phyloP scores from a whole-genome alignment of 2,888 invertebrate species.

The Pelosia muscerda region DNA sequence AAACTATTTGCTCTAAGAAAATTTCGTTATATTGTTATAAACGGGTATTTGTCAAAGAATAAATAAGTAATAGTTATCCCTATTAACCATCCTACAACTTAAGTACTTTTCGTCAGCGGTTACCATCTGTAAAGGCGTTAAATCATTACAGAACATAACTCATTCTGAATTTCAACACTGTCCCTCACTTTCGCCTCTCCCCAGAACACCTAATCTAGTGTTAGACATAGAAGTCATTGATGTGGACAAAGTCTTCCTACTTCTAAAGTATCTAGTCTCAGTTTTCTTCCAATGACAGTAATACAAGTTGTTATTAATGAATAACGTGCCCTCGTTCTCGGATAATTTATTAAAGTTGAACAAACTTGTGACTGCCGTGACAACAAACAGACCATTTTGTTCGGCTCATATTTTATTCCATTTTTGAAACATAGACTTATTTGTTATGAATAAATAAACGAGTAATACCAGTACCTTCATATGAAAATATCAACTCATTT shows the following conservation, averaged over 20 bases:
- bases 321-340: not conserved
- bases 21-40: too few species aligned
- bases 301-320: constrained; percentile 2
- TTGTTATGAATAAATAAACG: not conserved
- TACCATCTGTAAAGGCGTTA: too few species aligned
- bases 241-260: not conserved
- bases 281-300: not conserved
- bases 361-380: not conserved
- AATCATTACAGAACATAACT: too few species aligned
- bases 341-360: constrained; percentile 9
- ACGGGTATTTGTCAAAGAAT: too few species aligned
- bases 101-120: too few species aligned
- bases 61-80: too few species aligned
- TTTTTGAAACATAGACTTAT: not conserved
- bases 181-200: too few species aligned
- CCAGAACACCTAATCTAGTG: too few species aligned
- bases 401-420: constrained; percentile 10
- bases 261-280: not conserved
- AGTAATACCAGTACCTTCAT: not conserved
- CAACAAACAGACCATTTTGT: not conserved
- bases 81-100: too few species aligned
- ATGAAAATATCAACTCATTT: too few species aligned
- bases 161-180: too few species aligned
- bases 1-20: too few species aligned
- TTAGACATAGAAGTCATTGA: not conserved